A percentile compares a stretch with the other conserved stretches of the same genome.
These are phyloP conservation scores for Sitodiplosis mosellana DNA, from an alignment of 1,140 invertebrate species.

Conservation along the genomic window DNA sequence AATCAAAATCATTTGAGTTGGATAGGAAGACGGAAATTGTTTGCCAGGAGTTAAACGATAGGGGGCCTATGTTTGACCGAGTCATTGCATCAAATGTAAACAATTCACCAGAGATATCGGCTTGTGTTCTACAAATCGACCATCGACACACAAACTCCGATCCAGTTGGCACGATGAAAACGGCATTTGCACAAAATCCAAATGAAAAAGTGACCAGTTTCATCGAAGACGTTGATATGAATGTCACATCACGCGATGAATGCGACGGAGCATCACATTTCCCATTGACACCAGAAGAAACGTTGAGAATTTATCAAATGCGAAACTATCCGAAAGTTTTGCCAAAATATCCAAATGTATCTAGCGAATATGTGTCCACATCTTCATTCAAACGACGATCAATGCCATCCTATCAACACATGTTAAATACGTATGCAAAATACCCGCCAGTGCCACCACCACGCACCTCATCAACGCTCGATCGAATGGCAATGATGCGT, in stretches of 20 bases:
- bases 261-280: slow-evolving; percentile 19
- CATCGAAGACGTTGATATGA: slow-evolving; percentile 41
- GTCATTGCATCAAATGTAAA: slow-evolving; percentile 11
- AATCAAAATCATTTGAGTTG: slow-evolving; percentile 8
- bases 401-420: slow-evolving; percentile 27
- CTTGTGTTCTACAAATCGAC: slow-evolving; percentile 28
- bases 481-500: slow-evolving; percentile 17
- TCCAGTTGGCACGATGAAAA: slow-evolving; percentile 30
- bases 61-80: slow-evolving; percentile 13
- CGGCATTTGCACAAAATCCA: slow-evolving; percentile 18
- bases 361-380: background rate
- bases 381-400: slow-evolving; percentile 27
- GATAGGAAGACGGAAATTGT: slow-evolving; percentile 17
- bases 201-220: slow-evolving; percentile 28
- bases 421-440: slow-evolving; percentile 19
- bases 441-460: slow-evolving; percentile 43
- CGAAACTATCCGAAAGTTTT: slow-evolving; percentile 67
- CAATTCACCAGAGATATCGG: background rate
- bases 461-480: slow-evolving; percentile 38
- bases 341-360: slow-evolving; percentile 39
- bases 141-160: slow-evolving; percentile 59
- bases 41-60: slow-evolving; percentile 22
- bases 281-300: slow-evolving; percentile 41
- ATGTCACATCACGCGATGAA: slow-evolving; percentile 47
- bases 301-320: slow-evolving; percentile 48